These are phyloP conservation scores for Acrocephalus scirpaceus DNA, from an alignment of 2,797 vertebrate species.

Conservation along the genomic window DNA sequence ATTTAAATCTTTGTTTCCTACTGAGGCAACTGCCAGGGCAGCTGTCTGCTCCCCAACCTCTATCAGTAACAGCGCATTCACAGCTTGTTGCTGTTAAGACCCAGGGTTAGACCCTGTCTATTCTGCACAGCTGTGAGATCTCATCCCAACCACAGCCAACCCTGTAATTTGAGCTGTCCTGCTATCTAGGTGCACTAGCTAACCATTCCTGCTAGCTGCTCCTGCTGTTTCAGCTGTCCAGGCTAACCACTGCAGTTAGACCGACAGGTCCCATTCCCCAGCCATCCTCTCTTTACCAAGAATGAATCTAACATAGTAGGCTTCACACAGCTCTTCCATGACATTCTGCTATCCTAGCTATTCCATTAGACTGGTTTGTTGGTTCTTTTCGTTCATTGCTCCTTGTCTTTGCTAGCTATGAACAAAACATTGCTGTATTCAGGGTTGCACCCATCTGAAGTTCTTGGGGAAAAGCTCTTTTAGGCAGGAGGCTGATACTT, in stretches of 20 bases:
- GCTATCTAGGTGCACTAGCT: background rate
- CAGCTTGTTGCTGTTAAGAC: background rate
- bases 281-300: background rate
- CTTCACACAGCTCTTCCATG: background rate
- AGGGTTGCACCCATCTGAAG: background rate
- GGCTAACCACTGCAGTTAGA: background rate
- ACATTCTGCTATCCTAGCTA: background rate
- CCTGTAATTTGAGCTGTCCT: background rate
- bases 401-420: background rate
- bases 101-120: background rate
- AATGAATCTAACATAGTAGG: background rate
- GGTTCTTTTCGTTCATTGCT: background rate
- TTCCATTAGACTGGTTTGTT: background rate
- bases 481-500: background rate
- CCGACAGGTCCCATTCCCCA: background rate
- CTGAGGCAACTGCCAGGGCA: slow-evolving; percentile 15
- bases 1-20: background rate
- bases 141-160: background rate
- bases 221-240: background rate
- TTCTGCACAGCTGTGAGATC: background rate
- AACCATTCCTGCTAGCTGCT: background rate
- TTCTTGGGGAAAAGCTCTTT: background rate
- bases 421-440: background rate
- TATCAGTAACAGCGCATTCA: background rate
- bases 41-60: slow-evolving; percentile 1